Conservation (phyloP, 2,888 invertebrate species). For the Lasioglossum morio region DNA sequence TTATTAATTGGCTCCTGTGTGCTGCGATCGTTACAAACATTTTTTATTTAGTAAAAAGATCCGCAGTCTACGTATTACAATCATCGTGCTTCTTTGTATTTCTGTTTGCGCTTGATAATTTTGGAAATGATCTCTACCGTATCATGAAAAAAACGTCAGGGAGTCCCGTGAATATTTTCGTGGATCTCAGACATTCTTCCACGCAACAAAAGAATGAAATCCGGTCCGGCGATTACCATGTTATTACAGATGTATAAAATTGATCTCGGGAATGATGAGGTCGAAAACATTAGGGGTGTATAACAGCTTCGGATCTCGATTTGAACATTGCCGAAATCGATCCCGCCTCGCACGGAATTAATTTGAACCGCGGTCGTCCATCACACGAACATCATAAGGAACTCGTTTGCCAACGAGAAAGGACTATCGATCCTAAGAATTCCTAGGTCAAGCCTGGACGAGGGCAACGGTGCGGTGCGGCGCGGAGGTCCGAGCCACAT, state of each 20-base stretch:
- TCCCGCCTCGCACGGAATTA: conserved; percentile 26
- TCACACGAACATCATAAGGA: neutral
- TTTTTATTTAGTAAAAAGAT: no score
- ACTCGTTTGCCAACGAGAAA: neutral
- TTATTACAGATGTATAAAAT: conserved; percentile 1
- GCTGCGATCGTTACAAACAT: no score
- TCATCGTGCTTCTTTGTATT: no score
- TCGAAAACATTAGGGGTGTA: neutral
- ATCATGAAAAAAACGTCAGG: neutral
- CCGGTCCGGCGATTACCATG: neutral
- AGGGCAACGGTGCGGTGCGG: neutral
- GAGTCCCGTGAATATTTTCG: neutral
- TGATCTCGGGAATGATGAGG: neutral
- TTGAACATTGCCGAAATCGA: conserved; percentile 7
- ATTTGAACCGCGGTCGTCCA: conserved; percentile 20
- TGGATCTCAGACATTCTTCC: neutral
- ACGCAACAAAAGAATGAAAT: neutral
- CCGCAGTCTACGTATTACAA: no score
- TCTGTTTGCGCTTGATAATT: no score
- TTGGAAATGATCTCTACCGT: no score
- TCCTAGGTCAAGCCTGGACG: conserved; percentile 47
- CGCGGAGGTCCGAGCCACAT: conserved; percentile 24
- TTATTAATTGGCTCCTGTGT: no score
- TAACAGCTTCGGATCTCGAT: conserved; percentile 3
- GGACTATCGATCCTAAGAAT: conserved; percentile 57